Conservation (phyloP, 30 jellyfish, hydroid and myxozoan genomes). For the Turritopsis rubra region DNA sequence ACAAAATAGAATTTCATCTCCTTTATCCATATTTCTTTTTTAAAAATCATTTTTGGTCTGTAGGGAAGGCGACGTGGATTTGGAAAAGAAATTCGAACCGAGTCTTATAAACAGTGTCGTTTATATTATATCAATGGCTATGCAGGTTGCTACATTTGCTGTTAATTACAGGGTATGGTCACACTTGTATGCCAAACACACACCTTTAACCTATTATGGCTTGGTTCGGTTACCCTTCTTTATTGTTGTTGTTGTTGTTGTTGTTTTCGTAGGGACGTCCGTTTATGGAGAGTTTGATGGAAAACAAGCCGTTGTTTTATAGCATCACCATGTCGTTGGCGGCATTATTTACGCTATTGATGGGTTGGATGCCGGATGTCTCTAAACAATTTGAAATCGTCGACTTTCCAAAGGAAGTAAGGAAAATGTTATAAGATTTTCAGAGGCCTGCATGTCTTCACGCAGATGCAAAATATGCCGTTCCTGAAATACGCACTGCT, state of each 20-base stretch:
- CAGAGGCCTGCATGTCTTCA: neutral
- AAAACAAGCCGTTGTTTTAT: conserved; percentile 77
- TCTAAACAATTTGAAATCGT: conserved; percentile 82
- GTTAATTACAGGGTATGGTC: conserved; percentile 78
- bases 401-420: conserved; percentile 84
- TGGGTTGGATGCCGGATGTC: conserved; percentile 85
- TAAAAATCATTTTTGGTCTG: no score
- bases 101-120: conserved; percentile 81
- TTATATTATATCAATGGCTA: conserved; percentile 76
- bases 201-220: no score
- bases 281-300: conserved; percentile 83
- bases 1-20: no score
- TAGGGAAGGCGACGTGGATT: conserved; percentile 50
- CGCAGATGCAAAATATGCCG: neutral
- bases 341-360: conserved; percentile 54
- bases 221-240: neutral
- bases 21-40: no score
- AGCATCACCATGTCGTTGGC: conserved; percentile 55
- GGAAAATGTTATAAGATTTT: neutral
- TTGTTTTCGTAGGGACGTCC: conserved; percentile 88
- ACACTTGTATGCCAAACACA: neutral
- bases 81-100: conserved; percentile 95
- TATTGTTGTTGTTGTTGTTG: neutral
- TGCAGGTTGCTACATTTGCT: conserved; percentile 91
- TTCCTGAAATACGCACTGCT: no score